Base-by-base conservation (phyloP, 2,888 invertebrate species). In the Meandrusa payeni region DNA sequence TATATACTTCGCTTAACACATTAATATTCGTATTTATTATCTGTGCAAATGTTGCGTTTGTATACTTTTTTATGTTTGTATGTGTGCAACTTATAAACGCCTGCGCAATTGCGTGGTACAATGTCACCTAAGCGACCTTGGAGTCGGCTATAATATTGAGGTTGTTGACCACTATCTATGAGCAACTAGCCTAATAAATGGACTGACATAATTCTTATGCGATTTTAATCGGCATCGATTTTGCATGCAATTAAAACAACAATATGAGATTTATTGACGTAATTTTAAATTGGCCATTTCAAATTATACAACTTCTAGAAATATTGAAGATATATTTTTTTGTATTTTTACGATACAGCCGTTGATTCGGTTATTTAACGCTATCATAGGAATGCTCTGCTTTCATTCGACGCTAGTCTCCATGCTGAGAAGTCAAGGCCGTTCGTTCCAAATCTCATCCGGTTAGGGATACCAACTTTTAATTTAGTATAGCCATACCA, bases 121-220 rank as follows among this genome's bases (percentile, higher is more conserved):
- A 77, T 70, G 78, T 78, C 77, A 78, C 77, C 74, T 62, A 55
- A 45, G 48, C 61, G 69, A 78, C 76, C 77, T 78, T 77, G 70
- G 44, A 48, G 48, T 50, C 29, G 41, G 56, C 68, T 68, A n/a
- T n/a, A 70, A 69, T 73, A 65, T 68, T 53, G 48, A 61, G 76
- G 69, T 68, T 63, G 52, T 59, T 73, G 76, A 75, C 76, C 74
- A 59, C 15, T 48, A 57, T 61, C 62, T 72, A 63, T 64, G 66
- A 38, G 55, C 64, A 48, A 41, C 27, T 3, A 4, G 11, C 27
- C 11, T 3, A 23, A 17, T 40, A 29, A 23, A 12, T 23, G 31
- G 6, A 26, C 28, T 13, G 24, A 12, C 10, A 23, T 24, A 19
- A 5, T 22, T 26, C 4, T 7, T n/a, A 19, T 5, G 32, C 17